These are phyloP conservation scores for Chlorodrepanis virens DNA, from an alignment of 2,113 vertebrate species.

Conservation along the genomic window DNA sequence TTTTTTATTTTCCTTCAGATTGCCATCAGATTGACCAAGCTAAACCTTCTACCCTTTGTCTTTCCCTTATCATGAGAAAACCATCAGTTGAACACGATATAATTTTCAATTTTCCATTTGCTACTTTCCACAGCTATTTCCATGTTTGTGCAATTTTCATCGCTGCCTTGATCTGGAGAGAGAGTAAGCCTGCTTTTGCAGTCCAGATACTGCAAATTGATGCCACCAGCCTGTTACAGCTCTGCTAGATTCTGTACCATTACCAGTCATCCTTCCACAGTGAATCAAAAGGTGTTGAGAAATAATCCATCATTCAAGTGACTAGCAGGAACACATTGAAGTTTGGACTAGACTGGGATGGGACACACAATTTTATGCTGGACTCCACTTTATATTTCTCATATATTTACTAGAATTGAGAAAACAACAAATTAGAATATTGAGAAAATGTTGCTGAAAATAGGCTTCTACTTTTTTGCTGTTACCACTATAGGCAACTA, in stretches of 20 bases:
- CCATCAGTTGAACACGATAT: not conserved
- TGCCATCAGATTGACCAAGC: not conserved
- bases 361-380: not conserved
- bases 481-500: not conserved
- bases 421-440: not conserved
- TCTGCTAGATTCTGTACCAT: not conserved
- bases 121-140: not conserved
- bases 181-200: not conserved
- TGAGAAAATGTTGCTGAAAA: not conserved
- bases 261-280: not conserved
- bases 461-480: not conserved
- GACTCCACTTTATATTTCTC: not conserved
- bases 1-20: not conserved
- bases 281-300: not conserved
- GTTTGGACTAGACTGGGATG: not conserved
- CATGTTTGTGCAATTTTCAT: not conserved
- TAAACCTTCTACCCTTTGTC: not conserved
- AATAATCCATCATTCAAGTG: not conserved
- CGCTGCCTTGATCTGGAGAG: not conserved
- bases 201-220: not conserved
- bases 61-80: not conserved
- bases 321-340: not conserved
- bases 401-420: not conserved
- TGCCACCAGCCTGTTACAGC: not conserved
- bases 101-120: not conserved